Evolutionary conservation across 2,113 vertebrate genomes (phyloP).

Genomic region (Solea solea): DNA sequence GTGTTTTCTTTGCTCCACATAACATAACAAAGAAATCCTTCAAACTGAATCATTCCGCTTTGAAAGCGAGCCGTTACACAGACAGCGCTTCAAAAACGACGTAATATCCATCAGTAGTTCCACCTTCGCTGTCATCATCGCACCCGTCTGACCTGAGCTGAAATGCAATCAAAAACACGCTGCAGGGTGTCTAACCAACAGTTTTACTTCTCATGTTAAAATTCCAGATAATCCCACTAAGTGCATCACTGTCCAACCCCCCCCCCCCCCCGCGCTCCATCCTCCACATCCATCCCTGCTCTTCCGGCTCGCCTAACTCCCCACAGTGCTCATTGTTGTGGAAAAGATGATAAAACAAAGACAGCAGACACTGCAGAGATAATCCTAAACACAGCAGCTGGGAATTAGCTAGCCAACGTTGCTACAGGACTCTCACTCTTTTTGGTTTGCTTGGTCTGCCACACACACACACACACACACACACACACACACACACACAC

Average conservation of each 20-base stretch:
- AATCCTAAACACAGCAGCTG: slow-evolving; percentile 73
- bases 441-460: neutral
- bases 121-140: slow-evolving; percentile 21
- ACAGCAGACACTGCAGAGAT: slow-evolving; percentile 67
- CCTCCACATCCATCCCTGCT: slow-evolving; percentile 36
- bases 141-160: slow-evolving; percentile 33
- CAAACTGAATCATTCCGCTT: no score
- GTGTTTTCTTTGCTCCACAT: no score
- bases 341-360: slow-evolving; percentile 77
- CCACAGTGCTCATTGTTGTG: slow-evolving; percentile 70
- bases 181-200: slow-evolving; percentile 53
- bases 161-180: slow-evolving; percentile 44
- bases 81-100: neutral
- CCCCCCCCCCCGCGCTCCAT: neutral
- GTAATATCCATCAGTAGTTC: neutral
- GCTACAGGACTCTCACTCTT: slow-evolving; percentile 24
- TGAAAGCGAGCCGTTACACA: no score
- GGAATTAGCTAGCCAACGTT: slow-evolving; percentile 56
- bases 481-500: no score
- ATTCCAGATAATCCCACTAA: slow-evolving; percentile 68
- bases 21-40: no score
- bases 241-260: slow-evolving; percentile 35
- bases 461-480: slow-evolving; percentile 6
- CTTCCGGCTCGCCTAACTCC: slow-evolving; percentile 52
- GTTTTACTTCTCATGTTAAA: slow-evolving; percentile 49